Percentiles rank a stretch among this genome's conserved stretches.
phyloP scores from a whole-genome alignment of 2,113 vertebrate genomes.

The Lophius piscatorius region DNA sequence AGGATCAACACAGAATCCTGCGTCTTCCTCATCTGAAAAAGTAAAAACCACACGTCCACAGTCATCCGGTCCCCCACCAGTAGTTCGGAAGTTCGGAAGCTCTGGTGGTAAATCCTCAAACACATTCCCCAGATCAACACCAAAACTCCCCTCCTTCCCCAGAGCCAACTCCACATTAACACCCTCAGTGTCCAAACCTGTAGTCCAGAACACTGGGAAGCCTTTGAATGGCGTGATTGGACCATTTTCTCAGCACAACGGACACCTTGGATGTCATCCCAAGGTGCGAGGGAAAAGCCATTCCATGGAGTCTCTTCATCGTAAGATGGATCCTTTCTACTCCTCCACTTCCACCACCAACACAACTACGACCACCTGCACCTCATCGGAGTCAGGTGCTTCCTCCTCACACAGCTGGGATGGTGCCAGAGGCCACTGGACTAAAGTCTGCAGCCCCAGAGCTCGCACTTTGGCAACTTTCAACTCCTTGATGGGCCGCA shows the following conservation, averaged over 20 bases:
- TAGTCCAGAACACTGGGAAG: constrained; percentile 36
- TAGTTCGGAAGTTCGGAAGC: constrained; percentile 40
- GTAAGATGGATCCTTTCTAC: constrained; percentile 80
- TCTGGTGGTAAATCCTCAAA: constrained; percentile 68
- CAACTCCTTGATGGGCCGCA: constrained; percentile 88
- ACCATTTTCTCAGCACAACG: constrained; percentile 74
- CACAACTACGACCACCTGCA: constrained; percentile 84
- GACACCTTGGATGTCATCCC: constrained; percentile 61
- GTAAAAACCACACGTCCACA: constrained; percentile 24
- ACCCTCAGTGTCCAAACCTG: constrained; percentile 61
- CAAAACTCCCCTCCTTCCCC: constrained; percentile 71
- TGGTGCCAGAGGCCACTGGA: constrained; percentile 83
- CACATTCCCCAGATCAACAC: constrained; percentile 77
- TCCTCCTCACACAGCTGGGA: constrained; percentile 94
- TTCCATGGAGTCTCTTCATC: constrained; percentile 91
- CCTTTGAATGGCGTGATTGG: constrained; percentile 60
- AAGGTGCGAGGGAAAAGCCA: constrained; percentile 83
- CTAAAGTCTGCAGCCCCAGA: constrained; percentile 73
- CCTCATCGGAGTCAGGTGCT: constrained; percentile 91
- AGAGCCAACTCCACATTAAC: constrained; percentile 71
- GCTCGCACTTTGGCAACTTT: constrained; percentile 78
- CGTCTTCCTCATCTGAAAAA: constrained; percentile 34
- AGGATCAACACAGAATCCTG: constrained; percentile 28
- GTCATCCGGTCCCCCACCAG: constrained; percentile 66
- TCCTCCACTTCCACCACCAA: constrained; percentile 73